Evolutionary conservation across 2,888 invertebrate species (phyloP).

Genomic region (Carcina quercana): DNA sequence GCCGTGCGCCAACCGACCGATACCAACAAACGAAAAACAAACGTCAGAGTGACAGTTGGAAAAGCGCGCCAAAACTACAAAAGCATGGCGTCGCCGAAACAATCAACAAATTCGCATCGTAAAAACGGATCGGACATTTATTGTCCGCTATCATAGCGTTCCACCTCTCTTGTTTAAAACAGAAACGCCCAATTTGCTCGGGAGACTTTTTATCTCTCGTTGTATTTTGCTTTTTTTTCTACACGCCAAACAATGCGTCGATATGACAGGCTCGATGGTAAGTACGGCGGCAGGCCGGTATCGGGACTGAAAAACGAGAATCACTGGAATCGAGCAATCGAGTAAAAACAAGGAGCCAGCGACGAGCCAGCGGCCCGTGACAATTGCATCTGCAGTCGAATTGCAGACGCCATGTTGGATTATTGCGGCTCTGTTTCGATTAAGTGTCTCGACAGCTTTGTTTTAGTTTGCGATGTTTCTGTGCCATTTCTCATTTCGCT

Average conservation of each 20-base stretch:
- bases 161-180: conserved; percentile 71
- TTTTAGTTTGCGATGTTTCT: conserved; percentile 12
- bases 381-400: conserved; percentile 65
- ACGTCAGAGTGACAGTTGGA: conserved; percentile 47
- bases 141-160: conserved; percentile 69
- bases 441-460: conserved; percentile 37
- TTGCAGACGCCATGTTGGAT: conserved; percentile 63
- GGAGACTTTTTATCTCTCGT: conserved; percentile 62
- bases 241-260: conserved; percentile 59
- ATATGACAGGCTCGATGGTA: conserved; percentile 67
- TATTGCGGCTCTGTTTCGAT: conserved; percentile 58
- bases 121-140: conserved; percentile 67
- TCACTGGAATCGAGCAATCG: conserved; percentile 63
- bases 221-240: conserved; percentile 53
- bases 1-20: conserved; percentile 22
- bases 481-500: background rate
- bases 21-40: conserved; percentile 14
- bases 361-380: conserved; percentile 56
- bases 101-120: conserved; percentile 64
- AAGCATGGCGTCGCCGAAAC: conserved; percentile 54
- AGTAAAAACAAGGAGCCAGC: conserved; percentile 58
- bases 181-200: conserved; percentile 71
- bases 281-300: conserved; percentile 35
- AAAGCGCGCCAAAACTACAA: conserved; percentile 60
- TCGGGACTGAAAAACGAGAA: conserved; percentile 65